Conservation (phyloP, 2,113 vertebrate species). For the Sturnus vulgaris region DNA sequence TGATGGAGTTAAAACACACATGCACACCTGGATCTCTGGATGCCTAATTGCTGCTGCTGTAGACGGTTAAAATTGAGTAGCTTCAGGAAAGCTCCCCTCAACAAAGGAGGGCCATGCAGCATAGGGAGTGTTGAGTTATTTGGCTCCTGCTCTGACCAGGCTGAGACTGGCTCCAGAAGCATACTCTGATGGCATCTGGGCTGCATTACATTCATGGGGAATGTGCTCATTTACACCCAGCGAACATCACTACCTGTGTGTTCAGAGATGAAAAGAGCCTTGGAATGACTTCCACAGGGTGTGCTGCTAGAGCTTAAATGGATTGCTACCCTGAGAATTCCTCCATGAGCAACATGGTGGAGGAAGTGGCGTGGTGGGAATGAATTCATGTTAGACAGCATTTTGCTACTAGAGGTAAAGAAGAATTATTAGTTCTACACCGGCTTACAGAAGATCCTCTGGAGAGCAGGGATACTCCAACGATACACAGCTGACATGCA, state of each 20-base stretch:
- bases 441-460: not conserved
- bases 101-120: rapidly evolving
- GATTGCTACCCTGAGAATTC: not conserved
- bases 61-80: not conserved
- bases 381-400: not conserved
- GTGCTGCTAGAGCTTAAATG: not conserved
- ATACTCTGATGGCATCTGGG: not conserved
- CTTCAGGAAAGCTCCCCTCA: not conserved
- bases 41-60: not conserved
- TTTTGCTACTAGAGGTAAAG: not conserved
- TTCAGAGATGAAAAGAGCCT: not conserved
- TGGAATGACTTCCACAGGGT: not conserved
- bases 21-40: not conserved
- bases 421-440: not conserved
- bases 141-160: not conserved
- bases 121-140: not conserved
- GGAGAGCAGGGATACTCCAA: not conserved
- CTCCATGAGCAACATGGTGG: not conserved
- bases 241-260: not conserved
- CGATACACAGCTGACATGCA: not conserved
- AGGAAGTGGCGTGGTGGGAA: not conserved
- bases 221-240: not conserved
- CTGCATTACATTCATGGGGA: not conserved
- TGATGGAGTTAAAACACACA: not conserved
- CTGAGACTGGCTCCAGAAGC: not conserved